Evolutionary conservation across 1,140 invertebrate species (phyloP), one percentile per base, ranked within the genome.

Genomic region (Zaprionus inermis): DNA sequence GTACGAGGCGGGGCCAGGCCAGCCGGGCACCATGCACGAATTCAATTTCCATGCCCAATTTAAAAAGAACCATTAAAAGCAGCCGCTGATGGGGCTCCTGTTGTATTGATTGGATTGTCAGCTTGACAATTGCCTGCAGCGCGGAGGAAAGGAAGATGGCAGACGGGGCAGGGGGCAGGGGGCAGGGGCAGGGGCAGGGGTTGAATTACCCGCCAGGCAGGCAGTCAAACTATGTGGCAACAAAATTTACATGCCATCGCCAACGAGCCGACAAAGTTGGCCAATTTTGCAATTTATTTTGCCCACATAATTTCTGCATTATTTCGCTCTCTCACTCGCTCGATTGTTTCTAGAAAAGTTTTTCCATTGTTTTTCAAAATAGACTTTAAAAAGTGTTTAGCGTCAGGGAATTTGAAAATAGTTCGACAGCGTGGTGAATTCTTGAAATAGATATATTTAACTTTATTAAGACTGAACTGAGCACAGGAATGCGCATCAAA

Each of bases 61-160:
- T 70, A 32, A 32, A 69, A 69, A 69, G 38, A 54, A 28, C 58
- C 58, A 70, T 63, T 70, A 55, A 69, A 69, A 60, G 57, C 56
- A 41, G 38, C 44, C 30, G 65, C 52, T 51, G 55, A 49, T 32
- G 41, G 14, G 57, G 18, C 41, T 30, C 20, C 51, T 22, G 20
- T 30, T 51, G 54, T 57, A 57, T 71, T 64, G 60, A 64, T 71
- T 64, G 68, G 24, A 16, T 38, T 65, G 68, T 55, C 68, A 71
- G 46, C 20, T 28, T 49, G 54, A 41, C 32, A 54, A 20, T 44
- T 18, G 44, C 28, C 22, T 32, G 58, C 44, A 49, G 44, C 11
- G 2, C 0, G 7, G 38, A 5, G 16, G 3, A 12, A 44, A 6
- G 2, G 7, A 16, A 7, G 41, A n/a, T 3, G 41, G 16, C 7